Conservation (phyloP, 1,140 invertebrate genomes). For the Drosophila fuyamai region DNA sequence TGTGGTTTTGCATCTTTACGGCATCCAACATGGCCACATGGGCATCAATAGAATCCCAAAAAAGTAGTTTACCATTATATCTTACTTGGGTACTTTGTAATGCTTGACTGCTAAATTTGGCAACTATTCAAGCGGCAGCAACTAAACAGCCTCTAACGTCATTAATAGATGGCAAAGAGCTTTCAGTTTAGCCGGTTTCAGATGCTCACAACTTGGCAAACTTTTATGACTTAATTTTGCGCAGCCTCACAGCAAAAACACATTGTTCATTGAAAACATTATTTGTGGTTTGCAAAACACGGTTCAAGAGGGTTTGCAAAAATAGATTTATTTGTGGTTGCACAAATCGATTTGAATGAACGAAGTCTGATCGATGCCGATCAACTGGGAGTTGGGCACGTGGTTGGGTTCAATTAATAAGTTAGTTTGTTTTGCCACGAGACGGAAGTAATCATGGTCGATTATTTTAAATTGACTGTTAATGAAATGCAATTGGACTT, state of each 20-base stretch:
- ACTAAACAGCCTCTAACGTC: conserved; percentile 47
- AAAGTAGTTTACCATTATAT: conserved; percentile 7
- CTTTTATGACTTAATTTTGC: conserved; percentile 54
- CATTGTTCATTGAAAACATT: conserved; percentile 39
- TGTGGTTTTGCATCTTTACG: conserved; percentile 46
- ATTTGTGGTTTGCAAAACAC: conserved; percentile 43
- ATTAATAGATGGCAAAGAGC: conserved; percentile 51
- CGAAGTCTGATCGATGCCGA: conserved; percentile 26
- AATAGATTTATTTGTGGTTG: conserved; percentile 51
- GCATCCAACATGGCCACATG: conserved; percentile 12
- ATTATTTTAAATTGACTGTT: conserved; percentile 51
- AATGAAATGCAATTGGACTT: conserved; percentile 43
- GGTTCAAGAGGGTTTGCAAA: conserved; percentile 31
- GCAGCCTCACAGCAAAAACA: conserved; percentile 12
- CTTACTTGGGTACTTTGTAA: conserved; percentile 52
- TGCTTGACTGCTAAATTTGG: conserved; percentile 50
- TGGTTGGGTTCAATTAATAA: conserved; percentile 39
- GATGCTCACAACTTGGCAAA: conserved; percentile 4
- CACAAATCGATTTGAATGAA: conserved; percentile 51
- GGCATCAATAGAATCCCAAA: conserved; percentile 59
- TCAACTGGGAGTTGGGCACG: conserved; percentile 37
- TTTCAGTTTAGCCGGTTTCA: conserved; percentile 41
- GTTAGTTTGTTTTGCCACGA: conserved; percentile 40
- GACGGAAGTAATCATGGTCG: conserved; percentile 53
- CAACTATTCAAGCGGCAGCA: conserved; percentile 23